Evolutionary conservation across 1,140 invertebrate species (phyloP).

Genomic region (Phymorhynchus buccinoides): DNA sequence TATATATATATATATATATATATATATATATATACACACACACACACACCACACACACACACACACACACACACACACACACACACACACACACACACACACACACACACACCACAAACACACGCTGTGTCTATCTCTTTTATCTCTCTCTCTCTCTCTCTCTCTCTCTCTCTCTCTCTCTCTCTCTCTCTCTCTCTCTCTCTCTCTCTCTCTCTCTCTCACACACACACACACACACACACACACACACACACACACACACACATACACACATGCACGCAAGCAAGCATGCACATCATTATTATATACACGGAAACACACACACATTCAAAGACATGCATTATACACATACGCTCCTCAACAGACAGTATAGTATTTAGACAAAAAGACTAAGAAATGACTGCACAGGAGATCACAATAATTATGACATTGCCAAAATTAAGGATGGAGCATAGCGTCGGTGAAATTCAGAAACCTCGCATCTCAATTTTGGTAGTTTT

Average conservation of each 20-base stretch:
- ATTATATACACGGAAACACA: background rate
- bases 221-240: background rate
- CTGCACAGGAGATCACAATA: background rate
- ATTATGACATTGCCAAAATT: background rate
- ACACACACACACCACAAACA: background rate
- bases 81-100: slow-evolving; percentile 1
- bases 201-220: background rate
- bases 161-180: slow-evolving; percentile 1
- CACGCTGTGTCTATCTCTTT: too few relatives aligned
- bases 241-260: background rate
- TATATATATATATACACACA: too few relatives aligned
- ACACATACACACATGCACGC: background rate
- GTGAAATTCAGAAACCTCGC: too few relatives aligned
- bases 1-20: background rate
- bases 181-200: background rate
- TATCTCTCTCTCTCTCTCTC: slow-evolving; percentile 24
- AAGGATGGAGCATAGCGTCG: too few relatives aligned
- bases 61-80: background rate
- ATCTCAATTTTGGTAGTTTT: background rate
- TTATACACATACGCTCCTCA: background rate
- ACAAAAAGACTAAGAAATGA: background rate
- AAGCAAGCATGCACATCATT: background rate
- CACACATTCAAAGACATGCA: slow-evolving; percentile 14
- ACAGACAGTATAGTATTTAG: background rate
- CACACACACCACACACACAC: background rate